Evolutionary conservation across 2,888 invertebrate genomes (phyloP), one percentile per base, ranked within the genome.

Genomic region (Diadegma fenestrale): DNA sequence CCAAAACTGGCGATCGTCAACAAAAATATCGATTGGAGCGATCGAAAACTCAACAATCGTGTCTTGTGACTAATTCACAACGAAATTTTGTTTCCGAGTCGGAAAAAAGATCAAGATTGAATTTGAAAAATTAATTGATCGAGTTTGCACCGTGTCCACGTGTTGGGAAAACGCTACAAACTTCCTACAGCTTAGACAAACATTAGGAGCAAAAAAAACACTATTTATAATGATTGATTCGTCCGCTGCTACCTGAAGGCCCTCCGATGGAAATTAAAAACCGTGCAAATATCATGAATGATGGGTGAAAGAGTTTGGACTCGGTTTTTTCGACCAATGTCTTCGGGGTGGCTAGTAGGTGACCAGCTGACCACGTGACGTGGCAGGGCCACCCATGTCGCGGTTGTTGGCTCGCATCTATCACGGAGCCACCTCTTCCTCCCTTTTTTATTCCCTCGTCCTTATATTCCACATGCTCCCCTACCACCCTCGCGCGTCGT

Each of bases 361-460:
- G 79, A 85, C 80, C 75, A 77, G 82, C 86, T 87, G 87, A 89
- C 88, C 89, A 89, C 90, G 91, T 93, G 93, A 93, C 92, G 92
- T 90, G 90, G 89, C 92, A 90, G 91, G 92, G 91, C 93, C 93
- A 93, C 93, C 93, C 93, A 93, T 93, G 93, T 92, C 90, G 93
- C 89, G 89, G 92, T 91, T 91, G 92, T 91, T 92, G 90, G 92
- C 91, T 92, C 92, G 92, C 92, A 93, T 93, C 93, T 93, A 93
- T 93, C 93, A 93, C 91, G 91, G 90, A 92, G 92, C 91, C 93
- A 93, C 93, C 93, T 93, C 84, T 79, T 86, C 86, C 86, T 80
- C 80, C 86, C 82, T 82, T 84, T 86, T 73, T 80, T 37, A 33
- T 66, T 63, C 54, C 78, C 80, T 78, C 84, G 84, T 87, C 82